A percentile compares a stretch with the other conserved stretches of the same genome.
Conservation (phyloP, 1,140 invertebrate species). For the Pseudomyrmex concolor region DNA sequence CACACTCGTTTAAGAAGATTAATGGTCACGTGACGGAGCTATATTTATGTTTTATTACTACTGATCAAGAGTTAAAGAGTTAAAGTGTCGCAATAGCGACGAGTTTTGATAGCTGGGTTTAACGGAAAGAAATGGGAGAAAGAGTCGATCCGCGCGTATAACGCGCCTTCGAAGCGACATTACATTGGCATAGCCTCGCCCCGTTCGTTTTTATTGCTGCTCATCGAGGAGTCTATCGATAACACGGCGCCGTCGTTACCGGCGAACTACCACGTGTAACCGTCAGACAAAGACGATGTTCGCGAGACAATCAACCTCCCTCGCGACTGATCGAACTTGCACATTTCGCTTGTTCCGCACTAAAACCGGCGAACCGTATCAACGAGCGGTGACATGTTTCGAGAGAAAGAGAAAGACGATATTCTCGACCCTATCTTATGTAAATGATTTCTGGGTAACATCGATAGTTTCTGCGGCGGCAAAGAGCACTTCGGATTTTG, state of each 20-base stretch:
- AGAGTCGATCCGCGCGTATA: not conserved
- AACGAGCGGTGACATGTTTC: not conserved
- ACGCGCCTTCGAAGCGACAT: not conserved
- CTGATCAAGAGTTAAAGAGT: not conserved
- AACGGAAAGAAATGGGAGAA: not conserved
- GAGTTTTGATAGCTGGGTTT: not conserved
- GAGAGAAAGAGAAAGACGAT: not conserved
- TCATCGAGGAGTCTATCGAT: slow-evolving; percentile 39
- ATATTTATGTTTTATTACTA: not conserved
- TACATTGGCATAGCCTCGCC: slow-evolving; percentile 28
- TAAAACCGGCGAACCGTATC: not conserved
- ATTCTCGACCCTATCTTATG: slow-evolving; percentile 50
- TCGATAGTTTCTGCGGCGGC: slow-evolving; percentile 21
- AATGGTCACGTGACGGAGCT: not conserved
- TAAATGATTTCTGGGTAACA: slow-evolving; percentile 54
- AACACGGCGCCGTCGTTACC: slow-evolving; percentile 20
- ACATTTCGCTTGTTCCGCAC: slow-evolving; percentile 25
- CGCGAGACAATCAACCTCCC: slow-evolving; percentile 25
- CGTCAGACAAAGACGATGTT: slow-evolving; percentile 26
- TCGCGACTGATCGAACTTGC: not conserved
- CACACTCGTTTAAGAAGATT: slow-evolving; percentile 19
- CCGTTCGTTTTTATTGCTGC: slow-evolving; percentile 30
- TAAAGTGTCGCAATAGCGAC: not conserved
- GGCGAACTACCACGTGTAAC: slow-evolving; percentile 19
- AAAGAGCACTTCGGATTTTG: not conserved